A percentile compares a stretch with the other conserved stretches of the same genome.
phyloP scores from a whole-genome alignment of 2,113 vertebrate species.

The Bolborhynchus lineola region DNA sequence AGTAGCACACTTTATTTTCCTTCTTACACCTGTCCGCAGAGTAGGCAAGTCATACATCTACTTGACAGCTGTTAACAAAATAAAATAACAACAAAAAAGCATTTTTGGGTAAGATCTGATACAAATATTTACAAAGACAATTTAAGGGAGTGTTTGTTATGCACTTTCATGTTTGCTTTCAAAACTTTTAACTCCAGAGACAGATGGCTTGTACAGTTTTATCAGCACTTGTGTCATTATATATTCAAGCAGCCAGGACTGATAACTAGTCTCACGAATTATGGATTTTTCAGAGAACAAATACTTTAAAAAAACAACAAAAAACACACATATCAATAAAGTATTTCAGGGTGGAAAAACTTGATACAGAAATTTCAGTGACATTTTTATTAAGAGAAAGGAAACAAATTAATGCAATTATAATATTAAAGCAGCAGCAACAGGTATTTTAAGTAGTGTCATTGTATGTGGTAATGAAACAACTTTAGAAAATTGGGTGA shows the following conservation, averaged over 20 bases:
- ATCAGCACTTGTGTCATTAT: conserved; percentile 55
- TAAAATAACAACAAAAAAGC: conserved; percentile 45
- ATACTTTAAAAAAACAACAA: neutral
- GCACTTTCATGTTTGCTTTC: conserved; percentile 62
- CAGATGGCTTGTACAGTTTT: conserved; percentile 66
- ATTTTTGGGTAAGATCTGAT: conserved; percentile 22
- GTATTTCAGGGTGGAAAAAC: conserved; percentile 39
- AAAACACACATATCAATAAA: neutral
- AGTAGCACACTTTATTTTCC: conserved; percentile 9
- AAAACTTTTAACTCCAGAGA: conserved; percentile 66
- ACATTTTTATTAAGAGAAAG: conserved; percentile 46
- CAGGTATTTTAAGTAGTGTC: conserved; percentile 49
- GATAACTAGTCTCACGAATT: conserved; percentile 40
- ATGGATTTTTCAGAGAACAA: conserved; percentile 48
- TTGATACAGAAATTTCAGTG: conserved; percentile 6
- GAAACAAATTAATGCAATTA: conserved; percentile 40
- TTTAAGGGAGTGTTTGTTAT: conserved; percentile 45
- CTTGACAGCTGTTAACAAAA: conserved; percentile 47
- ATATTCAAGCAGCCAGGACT: conserved; percentile 62
- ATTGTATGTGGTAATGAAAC: conserved; percentile 36
- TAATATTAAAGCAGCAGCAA: conserved; percentile 52
- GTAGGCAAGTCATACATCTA: conserved; percentile 10
- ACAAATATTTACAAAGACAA: conserved; percentile 67
- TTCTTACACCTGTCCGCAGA: conserved; percentile 22
- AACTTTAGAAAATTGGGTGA: conserved; percentile 38